Conservation (phyloP, 2,888 invertebrate species). For the Lissonota sp. region DNA sequence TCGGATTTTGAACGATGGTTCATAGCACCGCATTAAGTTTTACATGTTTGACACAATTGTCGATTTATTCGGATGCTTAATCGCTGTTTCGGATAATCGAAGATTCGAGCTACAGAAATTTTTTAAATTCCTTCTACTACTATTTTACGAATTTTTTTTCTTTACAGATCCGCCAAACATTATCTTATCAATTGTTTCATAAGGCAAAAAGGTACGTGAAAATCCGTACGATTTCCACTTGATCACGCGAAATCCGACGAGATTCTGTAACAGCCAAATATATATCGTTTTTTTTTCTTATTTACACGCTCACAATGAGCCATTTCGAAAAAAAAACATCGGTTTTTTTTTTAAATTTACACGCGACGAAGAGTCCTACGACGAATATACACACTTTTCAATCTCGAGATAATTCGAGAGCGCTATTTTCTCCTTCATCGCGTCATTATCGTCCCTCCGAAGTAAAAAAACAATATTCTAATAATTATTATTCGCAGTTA, state of each 20-base stretch:
- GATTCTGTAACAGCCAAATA: constrained; percentile 34
- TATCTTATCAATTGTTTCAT: constrained; percentile 6
- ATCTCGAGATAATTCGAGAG: neutral
- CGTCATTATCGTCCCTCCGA: too few species aligned
- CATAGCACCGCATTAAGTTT: constrained; percentile 23
- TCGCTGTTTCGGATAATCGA: neutral
- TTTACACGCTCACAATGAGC: constrained; percentile 31
- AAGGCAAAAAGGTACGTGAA: constrained; percentile 27
- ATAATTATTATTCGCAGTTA: too few species aligned
- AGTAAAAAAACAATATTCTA: too few species aligned
- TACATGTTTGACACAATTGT: constrained; percentile 23
- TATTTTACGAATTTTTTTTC: constrained; percentile 5
- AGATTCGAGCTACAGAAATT: neutral
- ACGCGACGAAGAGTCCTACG: neutral
- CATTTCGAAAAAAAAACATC: neutral
- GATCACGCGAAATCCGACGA: constrained; percentile 12
- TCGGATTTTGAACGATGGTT: constrained; percentile 14
- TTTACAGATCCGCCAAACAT: neutral
- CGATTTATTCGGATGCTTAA: neutral
- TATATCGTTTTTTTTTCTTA: neutral
- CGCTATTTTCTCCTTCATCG: too few species aligned
- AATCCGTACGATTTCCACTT: constrained; percentile 4
- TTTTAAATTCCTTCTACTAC: neutral
- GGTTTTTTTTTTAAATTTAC: too few species aligned
- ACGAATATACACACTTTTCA: constrained; percentile 4